These are phyloP conservation scores for Tachysurus vachellii DNA, from an alignment of 2,113 vertebrate genomes.

Conservation along the genomic window DNA sequence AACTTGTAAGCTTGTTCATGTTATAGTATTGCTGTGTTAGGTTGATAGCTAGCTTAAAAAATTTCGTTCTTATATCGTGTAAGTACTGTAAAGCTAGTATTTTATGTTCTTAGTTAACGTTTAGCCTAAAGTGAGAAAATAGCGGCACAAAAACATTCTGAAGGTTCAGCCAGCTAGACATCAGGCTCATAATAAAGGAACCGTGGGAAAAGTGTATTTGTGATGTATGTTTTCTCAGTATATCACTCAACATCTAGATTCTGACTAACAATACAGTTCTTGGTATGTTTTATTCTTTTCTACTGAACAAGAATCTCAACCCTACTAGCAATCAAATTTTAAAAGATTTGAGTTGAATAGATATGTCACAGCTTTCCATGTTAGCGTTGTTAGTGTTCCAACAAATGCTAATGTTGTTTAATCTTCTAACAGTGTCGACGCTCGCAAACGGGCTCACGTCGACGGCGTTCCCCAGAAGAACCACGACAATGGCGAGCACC, in stretches of 20 bases:
- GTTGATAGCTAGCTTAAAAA: no score
- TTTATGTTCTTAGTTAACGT: not conserved
- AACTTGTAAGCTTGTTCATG: no score
- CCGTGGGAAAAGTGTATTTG: not conserved
- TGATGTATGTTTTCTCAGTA: not conserved
- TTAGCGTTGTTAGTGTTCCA: no score
- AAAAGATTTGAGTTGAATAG: not conserved
- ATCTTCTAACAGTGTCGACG: slow-evolving; percentile 80
- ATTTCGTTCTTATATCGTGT: no score
- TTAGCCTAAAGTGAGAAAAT: not conserved
- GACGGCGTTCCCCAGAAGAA: slow-evolving; percentile 79
- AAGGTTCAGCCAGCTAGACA: not conserved
- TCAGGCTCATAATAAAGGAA: not conserved
- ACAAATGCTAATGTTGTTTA: not conserved
- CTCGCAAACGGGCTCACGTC: slow-evolving; percentile 82
- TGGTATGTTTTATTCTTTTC: not conserved
- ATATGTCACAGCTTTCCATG: not conserved
- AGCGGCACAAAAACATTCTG: not conserved
- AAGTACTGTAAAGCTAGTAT: no score
- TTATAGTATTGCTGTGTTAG: no score
- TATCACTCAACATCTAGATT: not conserved
- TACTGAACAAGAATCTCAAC: not conserved
- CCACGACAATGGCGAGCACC: slow-evolving; percentile 69
- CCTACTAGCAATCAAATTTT: not conserved
- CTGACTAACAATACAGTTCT: not conserved